Percentiles rank a stretch among this genome's conserved stretches.
Conservation (phyloP, 2,888 invertebrate species). For the Saturnia japonica region DNA sequence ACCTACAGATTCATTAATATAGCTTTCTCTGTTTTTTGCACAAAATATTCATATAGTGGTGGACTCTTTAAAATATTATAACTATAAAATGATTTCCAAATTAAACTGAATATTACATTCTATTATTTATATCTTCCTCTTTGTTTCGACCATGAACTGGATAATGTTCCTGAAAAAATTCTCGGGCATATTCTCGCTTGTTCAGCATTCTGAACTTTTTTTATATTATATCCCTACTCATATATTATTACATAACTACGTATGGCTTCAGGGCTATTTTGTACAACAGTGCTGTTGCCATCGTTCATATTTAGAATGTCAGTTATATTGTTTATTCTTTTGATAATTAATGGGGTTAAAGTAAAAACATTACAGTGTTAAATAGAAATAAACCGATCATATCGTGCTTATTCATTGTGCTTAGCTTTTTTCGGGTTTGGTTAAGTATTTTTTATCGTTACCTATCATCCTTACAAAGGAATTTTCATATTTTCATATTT, state of each 20-base stretch:
- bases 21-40: too few relatives aligned
- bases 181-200: background rate
- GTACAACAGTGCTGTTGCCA: background rate
- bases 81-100: background rate
- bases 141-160: background rate
- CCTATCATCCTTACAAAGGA: too few relatives aligned
- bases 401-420: background rate
- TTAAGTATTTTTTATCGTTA: too few relatives aligned
- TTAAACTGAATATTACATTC: background rate
- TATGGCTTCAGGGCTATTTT: background rate
- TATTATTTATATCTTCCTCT: background rate
- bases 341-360: too few relatives aligned
- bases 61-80: too few relatives aligned
- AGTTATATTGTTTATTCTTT: too few relatives aligned
- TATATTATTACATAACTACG: background rate
- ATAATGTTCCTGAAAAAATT: background rate
- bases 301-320: too few relatives aligned
- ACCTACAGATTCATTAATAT: too few relatives aligned
- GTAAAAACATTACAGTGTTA: background rate
- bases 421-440: background rate
- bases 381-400: background rate
- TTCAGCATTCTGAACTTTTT: too few relatives aligned
- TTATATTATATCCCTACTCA: too few relatives aligned
- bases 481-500: too few relatives aligned
- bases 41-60: too few relatives aligned